Evolutionary conservation across 2,797 vertebrate species (phyloP).

Genomic region (Phataginus tetradactyla): DNA sequence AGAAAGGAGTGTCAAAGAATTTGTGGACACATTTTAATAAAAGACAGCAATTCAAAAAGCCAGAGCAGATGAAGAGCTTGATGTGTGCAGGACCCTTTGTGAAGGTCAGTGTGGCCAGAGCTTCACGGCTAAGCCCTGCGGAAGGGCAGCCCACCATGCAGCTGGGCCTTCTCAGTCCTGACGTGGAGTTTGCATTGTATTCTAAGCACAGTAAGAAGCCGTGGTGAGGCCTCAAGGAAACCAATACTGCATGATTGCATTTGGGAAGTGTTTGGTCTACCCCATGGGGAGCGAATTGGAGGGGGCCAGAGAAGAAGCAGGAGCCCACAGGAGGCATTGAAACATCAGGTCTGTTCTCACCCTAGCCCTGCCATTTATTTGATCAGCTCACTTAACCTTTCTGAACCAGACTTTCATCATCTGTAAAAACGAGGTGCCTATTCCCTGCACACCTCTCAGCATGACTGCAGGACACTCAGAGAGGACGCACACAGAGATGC

Average conservation of each 20-base stretch:
- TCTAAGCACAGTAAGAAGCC: not conserved
- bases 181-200: not conserved
- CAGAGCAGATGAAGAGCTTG: not conserved
- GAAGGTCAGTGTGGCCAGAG: not conserved
- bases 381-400: not conserved
- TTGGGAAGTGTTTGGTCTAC: not conserved
- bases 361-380: not conserved
- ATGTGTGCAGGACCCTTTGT: not conserved
- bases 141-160: not conserved
- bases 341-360: not conserved
- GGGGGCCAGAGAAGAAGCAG: not conserved
- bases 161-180: not conserved
- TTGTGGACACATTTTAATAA: not conserved
- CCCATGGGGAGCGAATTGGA: not conserved
- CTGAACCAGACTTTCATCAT: not conserved
- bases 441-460: not conserved
- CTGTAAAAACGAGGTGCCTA: not conserved
- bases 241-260: not conserved
- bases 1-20: not conserved
- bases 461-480: fast-evolving
- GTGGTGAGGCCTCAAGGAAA: not conserved
- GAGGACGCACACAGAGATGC: fast-evolving
- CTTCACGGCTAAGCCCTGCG: not conserved
- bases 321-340: not conserved
- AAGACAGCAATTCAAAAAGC: not conserved